Percentiles rank a stretch among this genome's conserved stretches.
These are phyloP conservation scores for Hyaena hyaena DNA, from an alignment of 2,113 vertebrate genomes.

Conservation along the genomic window DNA sequence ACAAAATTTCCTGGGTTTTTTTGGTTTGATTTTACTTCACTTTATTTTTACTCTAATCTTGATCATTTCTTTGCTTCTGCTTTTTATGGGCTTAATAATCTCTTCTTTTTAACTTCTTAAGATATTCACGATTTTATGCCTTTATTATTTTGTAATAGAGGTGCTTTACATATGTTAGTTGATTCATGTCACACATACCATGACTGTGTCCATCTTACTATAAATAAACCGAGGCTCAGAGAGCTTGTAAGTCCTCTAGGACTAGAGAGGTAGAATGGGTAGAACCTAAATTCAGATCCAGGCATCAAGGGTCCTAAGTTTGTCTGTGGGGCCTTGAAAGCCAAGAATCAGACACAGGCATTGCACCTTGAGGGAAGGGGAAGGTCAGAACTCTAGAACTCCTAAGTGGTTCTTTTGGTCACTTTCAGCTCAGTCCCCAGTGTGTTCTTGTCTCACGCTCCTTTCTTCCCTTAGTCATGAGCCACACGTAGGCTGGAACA, in stretches of 20 bases:
- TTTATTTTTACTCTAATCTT: not conserved
- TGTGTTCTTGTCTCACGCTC: not conserved
- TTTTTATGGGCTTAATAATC: not conserved
- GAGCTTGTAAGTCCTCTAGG: not conserved
- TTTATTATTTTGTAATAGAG: not conserved
- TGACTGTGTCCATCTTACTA: not conserved
- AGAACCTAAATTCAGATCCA: not conserved
- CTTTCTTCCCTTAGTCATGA: not conserved
- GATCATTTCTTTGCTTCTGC: not conserved
- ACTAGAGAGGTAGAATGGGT: not conserved
- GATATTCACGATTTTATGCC: not conserved
- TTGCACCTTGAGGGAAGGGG: fast-evolving
- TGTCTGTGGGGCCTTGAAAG: not conserved
- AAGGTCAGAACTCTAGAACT: not conserved
- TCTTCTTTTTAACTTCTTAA: conserved; percentile 5
- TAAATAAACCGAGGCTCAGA: not conserved
- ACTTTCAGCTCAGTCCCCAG: not conserved
- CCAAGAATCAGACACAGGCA: not conserved
- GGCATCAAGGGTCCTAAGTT: not conserved
- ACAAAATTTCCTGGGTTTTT: not conserved
- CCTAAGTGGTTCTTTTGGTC: not conserved
- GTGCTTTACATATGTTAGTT: not conserved
- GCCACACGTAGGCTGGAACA: not conserved
- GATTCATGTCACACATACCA: not conserved
- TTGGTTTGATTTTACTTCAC: not conserved